Evolutionary conservation across 2,797 vertebrate species (phyloP).

Genomic region (Acropternis orthonyx): DNA sequence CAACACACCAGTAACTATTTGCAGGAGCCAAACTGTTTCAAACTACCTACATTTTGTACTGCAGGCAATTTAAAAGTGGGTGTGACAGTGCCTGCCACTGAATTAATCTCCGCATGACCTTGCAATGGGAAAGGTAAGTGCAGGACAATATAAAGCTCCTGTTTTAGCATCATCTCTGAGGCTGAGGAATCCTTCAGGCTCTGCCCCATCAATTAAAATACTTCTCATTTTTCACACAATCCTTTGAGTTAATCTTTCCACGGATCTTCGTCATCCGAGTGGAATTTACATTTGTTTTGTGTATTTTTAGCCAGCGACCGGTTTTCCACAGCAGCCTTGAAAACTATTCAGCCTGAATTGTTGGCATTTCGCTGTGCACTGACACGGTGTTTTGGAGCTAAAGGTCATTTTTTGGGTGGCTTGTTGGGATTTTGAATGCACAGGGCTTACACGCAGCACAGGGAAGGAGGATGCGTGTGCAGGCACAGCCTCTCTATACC

Average conservation of each 20-base stretch:
- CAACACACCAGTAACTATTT: not conserved
- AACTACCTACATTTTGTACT: fast-evolving
- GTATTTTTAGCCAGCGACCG: slow-evolving; percentile 40
- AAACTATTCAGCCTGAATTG: slow-evolving; percentile 38
- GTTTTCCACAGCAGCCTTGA: slow-evolving; percentile 50
- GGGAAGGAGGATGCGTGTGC: not conserved
- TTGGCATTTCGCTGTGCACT: not conserved
- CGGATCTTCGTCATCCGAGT: not conserved
- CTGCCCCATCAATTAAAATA: slow-evolving; percentile 24
- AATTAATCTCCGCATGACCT: not conserved
- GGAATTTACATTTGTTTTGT: slow-evolving; percentile 59
- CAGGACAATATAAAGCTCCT: not conserved
- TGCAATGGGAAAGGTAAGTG: not conserved
- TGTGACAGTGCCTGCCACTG: not conserved
- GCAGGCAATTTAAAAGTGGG: not conserved
- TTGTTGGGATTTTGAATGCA: not conserved
- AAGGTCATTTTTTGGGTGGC: not conserved
- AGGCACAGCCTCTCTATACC: not conserved
- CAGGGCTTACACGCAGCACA: not conserved
- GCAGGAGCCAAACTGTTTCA: not conserved
- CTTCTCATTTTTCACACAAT: slow-evolving; percentile 48
- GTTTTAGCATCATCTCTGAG: not conserved
- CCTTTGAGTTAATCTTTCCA: slow-evolving; percentile 34
- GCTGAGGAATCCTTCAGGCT: not conserved
- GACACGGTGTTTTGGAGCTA: fast-evolving